Conservation (phyloP, 1,140 invertebrate species). For the Luehdorfia chinensis region DNA sequence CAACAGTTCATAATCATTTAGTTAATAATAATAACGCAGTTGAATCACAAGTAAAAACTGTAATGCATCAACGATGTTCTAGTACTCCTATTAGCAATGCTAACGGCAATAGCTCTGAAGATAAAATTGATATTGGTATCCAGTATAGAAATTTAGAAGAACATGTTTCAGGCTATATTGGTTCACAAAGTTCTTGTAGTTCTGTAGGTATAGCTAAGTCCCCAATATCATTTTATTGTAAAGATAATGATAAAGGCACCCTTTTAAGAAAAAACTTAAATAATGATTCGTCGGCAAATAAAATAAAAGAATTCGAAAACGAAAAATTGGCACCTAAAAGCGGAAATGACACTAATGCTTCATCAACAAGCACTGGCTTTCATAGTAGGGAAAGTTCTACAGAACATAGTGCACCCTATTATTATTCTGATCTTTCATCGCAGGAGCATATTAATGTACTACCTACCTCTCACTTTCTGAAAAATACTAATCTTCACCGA, state of each 20-base stretch:
- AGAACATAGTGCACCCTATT: constrained; percentile 86
- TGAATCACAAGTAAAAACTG: neutral
- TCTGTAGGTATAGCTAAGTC: constrained; percentile 49
- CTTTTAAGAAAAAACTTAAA: constrained; percentile 61
- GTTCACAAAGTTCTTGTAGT: constrained; percentile 58
- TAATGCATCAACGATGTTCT: constrained; percentile 8
- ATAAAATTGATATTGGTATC: constrained; percentile 39
- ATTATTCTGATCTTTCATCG: constrained; percentile 88
- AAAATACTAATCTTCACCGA: constrained; percentile 72
- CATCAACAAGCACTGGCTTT: constrained; percentile 57
- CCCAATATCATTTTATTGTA: constrained; percentile 72
- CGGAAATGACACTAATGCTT: constrained; percentile 46
- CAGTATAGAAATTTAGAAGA: constrained; percentile 34
- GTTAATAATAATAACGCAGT: constrained; percentile 15
- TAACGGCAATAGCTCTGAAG: constrained; percentile 27
- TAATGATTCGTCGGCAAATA: constrained; percentile 53
- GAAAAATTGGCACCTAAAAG: constrained; percentile 50
- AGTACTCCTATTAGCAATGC: constrained; percentile 13
- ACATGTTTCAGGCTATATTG: constrained; percentile 36
- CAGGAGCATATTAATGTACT: constrained; percentile 73
- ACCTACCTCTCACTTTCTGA: constrained; percentile 63
- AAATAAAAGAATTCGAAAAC: constrained; percentile 70
- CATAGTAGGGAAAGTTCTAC: constrained; percentile 76
- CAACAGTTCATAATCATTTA: constrained; percentile 7
- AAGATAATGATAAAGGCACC: constrained; percentile 63